Conservation (phyloP, 1,140 invertebrate genomes). For the Pararge aegeria region DNA sequence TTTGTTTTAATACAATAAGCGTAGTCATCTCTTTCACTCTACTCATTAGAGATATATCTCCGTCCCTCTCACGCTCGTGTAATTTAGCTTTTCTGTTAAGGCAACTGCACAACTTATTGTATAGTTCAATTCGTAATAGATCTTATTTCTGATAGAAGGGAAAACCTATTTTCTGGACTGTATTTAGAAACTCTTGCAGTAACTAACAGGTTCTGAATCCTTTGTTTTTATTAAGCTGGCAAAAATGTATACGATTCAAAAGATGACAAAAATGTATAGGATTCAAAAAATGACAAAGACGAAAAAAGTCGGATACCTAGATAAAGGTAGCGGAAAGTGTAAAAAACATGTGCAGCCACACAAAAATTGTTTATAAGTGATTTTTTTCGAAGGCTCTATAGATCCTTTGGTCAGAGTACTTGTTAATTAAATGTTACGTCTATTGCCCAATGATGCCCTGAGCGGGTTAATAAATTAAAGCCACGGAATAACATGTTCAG, state of each 20-base stretch:
- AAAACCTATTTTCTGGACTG: too few species aligned
- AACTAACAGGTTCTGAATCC: too few species aligned
- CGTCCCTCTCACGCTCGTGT: conserved; percentile 46
- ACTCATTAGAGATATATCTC: conserved; percentile 35
- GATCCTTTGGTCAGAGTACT: neutral
- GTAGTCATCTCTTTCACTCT: conserved; percentile 58
- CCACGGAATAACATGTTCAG: conserved; percentile 54
- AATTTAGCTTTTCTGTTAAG: conserved; percentile 66
- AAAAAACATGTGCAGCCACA: too few species aligned
- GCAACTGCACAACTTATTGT: conserved; percentile 53
- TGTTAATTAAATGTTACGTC: conserved; percentile 10
- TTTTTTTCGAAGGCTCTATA: neutral
- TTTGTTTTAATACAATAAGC: conserved; percentile 79
- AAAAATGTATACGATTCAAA: too few species aligned
- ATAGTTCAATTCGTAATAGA: conserved; percentile 20
- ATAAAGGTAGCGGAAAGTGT: too few species aligned
- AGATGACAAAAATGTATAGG: too few species aligned
- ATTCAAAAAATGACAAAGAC: too few species aligned
- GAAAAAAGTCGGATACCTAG: too few species aligned
- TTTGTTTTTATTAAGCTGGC: too few species aligned
- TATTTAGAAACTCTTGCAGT: too few species aligned
- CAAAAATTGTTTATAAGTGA: too few species aligned
- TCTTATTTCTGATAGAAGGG: too few species aligned
- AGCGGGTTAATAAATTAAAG: conserved; percentile 49
- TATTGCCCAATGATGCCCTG: conserved; percentile 37